Conservation (phyloP, 2,113 vertebrate species). For the Muntiacus reevesi region DNA sequence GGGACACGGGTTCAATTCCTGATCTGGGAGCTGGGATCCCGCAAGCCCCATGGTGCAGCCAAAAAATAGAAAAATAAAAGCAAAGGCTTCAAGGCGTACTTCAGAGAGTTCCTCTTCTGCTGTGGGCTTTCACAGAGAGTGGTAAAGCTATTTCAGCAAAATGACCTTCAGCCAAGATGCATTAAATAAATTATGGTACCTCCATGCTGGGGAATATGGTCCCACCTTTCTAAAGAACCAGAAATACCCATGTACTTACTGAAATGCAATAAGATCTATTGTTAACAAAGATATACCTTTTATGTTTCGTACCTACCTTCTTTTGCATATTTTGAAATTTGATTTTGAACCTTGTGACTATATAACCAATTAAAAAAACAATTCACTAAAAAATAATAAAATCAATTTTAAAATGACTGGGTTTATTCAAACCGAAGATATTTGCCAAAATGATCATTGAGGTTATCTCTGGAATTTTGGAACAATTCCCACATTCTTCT, state of each 20-base stretch:
- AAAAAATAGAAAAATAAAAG: background rate
- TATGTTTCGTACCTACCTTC: background rate
- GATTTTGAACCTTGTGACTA: background rate
- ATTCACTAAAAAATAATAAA: background rate
- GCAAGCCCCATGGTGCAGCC: background rate
- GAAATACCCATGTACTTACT: background rate
- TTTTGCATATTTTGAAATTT: background rate
- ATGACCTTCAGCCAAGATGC: background rate
- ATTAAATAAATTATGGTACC: too few species aligned
- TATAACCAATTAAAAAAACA: background rate
- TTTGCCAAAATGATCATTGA: background rate
- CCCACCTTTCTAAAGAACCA: background rate
- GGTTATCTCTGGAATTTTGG: background rate
- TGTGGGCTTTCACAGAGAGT: accelerated
- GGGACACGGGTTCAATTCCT: background rate
- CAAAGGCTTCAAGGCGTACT: background rate
- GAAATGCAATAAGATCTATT: background rate
- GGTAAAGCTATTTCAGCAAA: background rate
- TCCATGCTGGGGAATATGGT: background rate
- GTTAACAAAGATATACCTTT: background rate
- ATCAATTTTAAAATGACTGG: background rate
- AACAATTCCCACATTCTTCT: background rate
- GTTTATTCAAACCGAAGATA: background rate
- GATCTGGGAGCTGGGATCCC: background rate
- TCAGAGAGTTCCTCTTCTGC: background rate